Conservation (phyloP, 2,113 vertebrate species). For the Tupaia tana region DNA sequence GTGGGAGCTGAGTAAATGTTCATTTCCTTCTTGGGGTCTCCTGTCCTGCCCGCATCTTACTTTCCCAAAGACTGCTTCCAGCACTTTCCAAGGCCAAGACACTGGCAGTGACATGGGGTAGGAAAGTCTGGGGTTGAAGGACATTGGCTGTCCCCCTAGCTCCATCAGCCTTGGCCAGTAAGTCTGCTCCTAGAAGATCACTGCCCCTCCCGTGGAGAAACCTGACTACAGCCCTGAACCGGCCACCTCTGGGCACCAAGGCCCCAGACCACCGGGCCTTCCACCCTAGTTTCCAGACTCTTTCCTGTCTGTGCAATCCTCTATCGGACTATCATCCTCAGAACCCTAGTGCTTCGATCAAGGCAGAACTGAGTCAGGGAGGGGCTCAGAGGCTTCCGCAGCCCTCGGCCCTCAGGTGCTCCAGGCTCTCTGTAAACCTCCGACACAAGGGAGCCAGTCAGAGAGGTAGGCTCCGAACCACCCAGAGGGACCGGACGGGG, state of each 20-base stretch:
- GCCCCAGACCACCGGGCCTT: fast-evolving
- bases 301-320: background rate
- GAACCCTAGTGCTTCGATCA: fast-evolving
- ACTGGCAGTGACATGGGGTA: too few relatives aligned
- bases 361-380: background rate
- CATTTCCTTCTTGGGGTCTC: fast-evolving
- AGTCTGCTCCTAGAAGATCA: background rate
- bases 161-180: background rate
- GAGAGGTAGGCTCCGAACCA: background rate
- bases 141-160: background rate
- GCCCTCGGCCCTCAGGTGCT: fast-evolving
- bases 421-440: background rate
- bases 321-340: background rate
- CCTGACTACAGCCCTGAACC: background rate
- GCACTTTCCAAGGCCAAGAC: background rate
- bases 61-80: too few relatives aligned
- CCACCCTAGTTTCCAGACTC: background rate
- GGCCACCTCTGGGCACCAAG: too few relatives aligned
- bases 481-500: too few relatives aligned
- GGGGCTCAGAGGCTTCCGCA: background rate
- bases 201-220: background rate
- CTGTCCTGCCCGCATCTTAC: background rate
- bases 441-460: too few relatives aligned
- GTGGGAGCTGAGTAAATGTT: fast-evolving
- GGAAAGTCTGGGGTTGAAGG: fast-evolving